phyloP scores from a whole-genome alignment of 2,888 invertebrate species.

The Amphipyra berbera region DNA sequence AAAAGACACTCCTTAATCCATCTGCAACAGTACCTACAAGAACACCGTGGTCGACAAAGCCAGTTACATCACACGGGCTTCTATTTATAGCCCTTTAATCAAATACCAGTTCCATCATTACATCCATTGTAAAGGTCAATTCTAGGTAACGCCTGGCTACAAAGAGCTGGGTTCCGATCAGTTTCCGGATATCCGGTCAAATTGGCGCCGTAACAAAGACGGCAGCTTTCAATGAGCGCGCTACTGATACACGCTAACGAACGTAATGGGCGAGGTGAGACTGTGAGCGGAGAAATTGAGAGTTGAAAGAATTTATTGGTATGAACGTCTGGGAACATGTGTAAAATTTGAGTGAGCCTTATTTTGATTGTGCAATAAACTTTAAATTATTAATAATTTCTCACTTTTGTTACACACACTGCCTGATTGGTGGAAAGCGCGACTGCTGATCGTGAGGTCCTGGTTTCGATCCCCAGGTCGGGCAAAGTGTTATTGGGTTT shows the following conservation, averaged over 20 bases:
- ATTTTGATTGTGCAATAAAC: too few species aligned
- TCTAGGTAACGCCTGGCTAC: constrained; percentile 27
- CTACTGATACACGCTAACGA: constrained; percentile 49
- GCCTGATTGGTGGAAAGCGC: too few species aligned
- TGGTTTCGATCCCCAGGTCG: too few species aligned
- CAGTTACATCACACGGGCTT: background rate
- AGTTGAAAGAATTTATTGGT: background rate
- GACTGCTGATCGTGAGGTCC: too few species aligned
- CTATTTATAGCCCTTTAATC: constrained; percentile 28
- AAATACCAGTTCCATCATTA: constrained; percentile 36
- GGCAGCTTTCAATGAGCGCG: constrained; percentile 30
- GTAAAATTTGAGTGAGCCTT: too few species aligned
- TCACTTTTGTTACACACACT: too few species aligned
- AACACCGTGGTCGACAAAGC: too few species aligned
- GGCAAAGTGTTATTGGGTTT: too few species aligned
- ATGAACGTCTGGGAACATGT: too few species aligned
- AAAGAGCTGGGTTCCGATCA: constrained; percentile 40
- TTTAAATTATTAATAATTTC: too few species aligned
- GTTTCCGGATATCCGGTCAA: constrained; percentile 46
- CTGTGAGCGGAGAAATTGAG: background rate
- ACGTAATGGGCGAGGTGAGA: constrained; percentile 16
- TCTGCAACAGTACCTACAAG: too few species aligned
- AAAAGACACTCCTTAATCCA: too few species aligned
- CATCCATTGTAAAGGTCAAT: constrained; percentile 38
- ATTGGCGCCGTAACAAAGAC: constrained; percentile 51